Evolutionary conservation across 2,113 vertebrate species (phyloP).

Genomic region (Prietella phreatophila): DNA sequence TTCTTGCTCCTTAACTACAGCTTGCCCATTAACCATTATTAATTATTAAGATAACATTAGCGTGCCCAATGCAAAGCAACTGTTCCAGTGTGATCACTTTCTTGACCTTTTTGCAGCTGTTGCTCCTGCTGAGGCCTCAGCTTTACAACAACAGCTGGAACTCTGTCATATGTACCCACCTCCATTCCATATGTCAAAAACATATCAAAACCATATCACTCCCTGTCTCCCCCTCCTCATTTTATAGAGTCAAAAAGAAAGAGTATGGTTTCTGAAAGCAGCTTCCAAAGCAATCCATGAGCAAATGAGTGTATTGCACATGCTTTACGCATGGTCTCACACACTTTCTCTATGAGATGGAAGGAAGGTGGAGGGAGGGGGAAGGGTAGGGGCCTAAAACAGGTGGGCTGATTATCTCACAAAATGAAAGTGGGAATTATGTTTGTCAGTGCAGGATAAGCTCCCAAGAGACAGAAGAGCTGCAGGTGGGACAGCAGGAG

Average conservation of each 20-base stretch:
- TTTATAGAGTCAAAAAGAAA: background rate
- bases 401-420: constrained; percentile 46
- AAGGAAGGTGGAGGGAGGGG: too few relatives aligned
- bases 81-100: constrained; percentile 67
- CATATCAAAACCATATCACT: background rate
- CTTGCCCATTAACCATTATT: constrained; percentile 10
- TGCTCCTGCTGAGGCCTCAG: constrained; percentile 54
- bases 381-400: constrained; percentile 24
- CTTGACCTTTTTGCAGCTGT: constrained; percentile 66
- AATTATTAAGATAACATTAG: constrained; percentile 52
- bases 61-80: constrained; percentile 60
- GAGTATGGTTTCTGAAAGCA: constrained; percentile 22
- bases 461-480: constrained; percentile 49
- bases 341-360: background rate
- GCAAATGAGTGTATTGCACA: background rate
- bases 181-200: constrained; percentile 39
- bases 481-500: constrained; percentile 49
- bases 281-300: constrained; percentile 30
- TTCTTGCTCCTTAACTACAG: background rate
- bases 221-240: background rate
- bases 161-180: constrained; percentile 28
- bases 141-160: constrained; percentile 77
- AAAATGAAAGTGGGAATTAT: constrained; percentile 36
- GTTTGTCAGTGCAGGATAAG: constrained; percentile 37
- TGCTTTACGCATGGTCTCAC: background rate